Evolutionary conservation across 1,140 invertebrate species (phyloP), one percentile per base, ranked within the genome.

Genomic region (Lepidurus apus): DNA sequence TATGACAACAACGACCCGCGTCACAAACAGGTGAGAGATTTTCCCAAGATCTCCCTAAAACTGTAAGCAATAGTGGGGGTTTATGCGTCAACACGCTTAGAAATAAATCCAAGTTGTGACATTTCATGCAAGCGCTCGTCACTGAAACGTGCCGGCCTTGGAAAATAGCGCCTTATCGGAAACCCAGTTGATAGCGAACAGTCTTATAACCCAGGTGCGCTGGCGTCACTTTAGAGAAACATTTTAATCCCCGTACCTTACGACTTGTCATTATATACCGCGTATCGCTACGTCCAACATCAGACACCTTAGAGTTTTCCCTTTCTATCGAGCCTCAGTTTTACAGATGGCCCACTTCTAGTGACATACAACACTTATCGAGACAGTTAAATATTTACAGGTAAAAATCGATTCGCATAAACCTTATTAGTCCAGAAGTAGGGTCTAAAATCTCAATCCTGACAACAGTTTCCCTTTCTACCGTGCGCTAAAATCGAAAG

Each of bases 31-130:
- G 74, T 34, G 21, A 65, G 53, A 21, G 13, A 7, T 65, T 65
- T 65, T 65, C 53, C 13, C 53, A 7, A n/a, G 53, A n/a, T 9
- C 53, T n/a, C n/a, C 17, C 53, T 17, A 65, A 7, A 7, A 7
- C 53, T 65, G n/a, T 13, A 34, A 34, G 13, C 21, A 21, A 65
- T 21, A 17, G 17, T n/a, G 13, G 6, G 1, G 53, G 53, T 21
- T 65, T 65, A 65, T 65, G 53, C 53, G 53, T 65, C 53, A 65
- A 65, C 53, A 65, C 53, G 53, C 53, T 65, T 6, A 65, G 21
- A 13, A 21, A 4, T 21, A 65, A 65, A 65, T 65, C 53, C 53
- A 7, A 65, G 53, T 65, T 3, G 5, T 65, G 13, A 65, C 53
- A 65, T 65, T 65, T 65, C 21, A 65, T 65, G 53, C 13, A 65